Percentiles rank a stretch among this genome's conserved stretches.
phyloP scores from a whole-genome alignment of 2,888 invertebrate species.

The Drosophila neotestacea region DNA sequence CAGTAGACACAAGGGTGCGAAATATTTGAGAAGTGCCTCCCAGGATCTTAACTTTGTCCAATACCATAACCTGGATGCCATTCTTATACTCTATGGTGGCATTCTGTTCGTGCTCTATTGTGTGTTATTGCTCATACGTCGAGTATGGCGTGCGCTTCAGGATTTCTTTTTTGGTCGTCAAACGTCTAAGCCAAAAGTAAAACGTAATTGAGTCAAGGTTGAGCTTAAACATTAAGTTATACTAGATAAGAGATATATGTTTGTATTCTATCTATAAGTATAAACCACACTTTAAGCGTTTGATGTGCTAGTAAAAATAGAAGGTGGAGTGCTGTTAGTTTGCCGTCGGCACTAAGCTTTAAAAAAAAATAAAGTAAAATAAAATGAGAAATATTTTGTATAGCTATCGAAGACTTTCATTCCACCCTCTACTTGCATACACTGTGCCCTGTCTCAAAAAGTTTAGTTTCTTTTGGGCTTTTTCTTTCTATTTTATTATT shows the following conservation, averaged over 20 bases:
- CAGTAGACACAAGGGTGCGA: slow-evolving; percentile 80
- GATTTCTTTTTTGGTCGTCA: slow-evolving; percentile 27
- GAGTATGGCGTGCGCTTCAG: slow-evolving; percentile 27
- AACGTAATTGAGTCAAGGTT: slow-evolving; percentile 42
- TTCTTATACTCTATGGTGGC: slow-evolving; percentile 73
- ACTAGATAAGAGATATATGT: background rate
- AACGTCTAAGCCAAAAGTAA: slow-evolving; percentile 42
- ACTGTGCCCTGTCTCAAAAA: slow-evolving; percentile 4
- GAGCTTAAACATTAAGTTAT: background rate
- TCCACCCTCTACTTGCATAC: background rate
- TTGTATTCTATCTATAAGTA: background rate
- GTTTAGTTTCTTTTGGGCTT: slow-evolving; percentile 3
- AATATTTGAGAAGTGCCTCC: slow-evolving; percentile 80
- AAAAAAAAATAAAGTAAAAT: slow-evolving; percentile 45
- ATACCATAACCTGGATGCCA: slow-evolving; percentile 83
- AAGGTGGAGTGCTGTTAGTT: slow-evolving; percentile 28
- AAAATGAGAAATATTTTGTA: slow-evolving; percentile 69
- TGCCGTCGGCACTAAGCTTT: slow-evolving; percentile 40
- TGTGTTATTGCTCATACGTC: slow-evolving; percentile 46
- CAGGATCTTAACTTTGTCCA: slow-evolving; percentile 80
- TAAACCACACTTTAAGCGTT: background rate
- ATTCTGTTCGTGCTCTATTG: slow-evolving; percentile 53
- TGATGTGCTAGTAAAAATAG: slow-evolving; percentile 41
- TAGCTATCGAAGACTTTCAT: slow-evolving; percentile 46
- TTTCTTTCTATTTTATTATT: slow-evolving; percentile 25